Evolutionary conservation across 1,140 invertebrate species (phyloP).

Genomic region (Acromyrmex charruanus): DNA sequence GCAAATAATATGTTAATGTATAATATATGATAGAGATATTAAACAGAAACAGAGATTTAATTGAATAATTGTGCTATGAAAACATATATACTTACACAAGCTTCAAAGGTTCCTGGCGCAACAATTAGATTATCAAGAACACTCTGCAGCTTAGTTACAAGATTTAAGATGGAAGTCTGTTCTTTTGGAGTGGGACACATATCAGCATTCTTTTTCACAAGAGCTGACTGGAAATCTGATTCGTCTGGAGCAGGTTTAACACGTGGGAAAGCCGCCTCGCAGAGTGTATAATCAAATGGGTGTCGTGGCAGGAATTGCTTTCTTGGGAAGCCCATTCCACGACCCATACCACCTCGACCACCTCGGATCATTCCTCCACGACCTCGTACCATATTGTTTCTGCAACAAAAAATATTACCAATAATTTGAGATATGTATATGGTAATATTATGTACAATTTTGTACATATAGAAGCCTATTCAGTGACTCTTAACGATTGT

Average conservation of each 20-base stretch:
- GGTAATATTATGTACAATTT: neutral
- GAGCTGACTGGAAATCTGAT: constrained; percentile 69
- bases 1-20: neutral
- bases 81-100: constrained; percentile 92
- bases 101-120: constrained; percentile 96
- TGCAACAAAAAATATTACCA: constrained; percentile 26
- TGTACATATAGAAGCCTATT: neutral
- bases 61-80: constrained; percentile 22
- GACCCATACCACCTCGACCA: constrained; percentile 89
- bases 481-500: too few species aligned
- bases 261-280: constrained; percentile 95
- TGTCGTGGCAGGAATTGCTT: constrained; percentile 94
- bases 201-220: constrained; percentile 71
- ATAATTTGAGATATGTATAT: neutral
- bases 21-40: constrained; percentile 18
- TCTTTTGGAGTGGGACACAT: constrained; percentile 92
- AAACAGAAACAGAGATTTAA: constrained; percentile 17
- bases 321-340: constrained; percentile 89
- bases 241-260: constrained; percentile 93
- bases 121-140: constrained; percentile 97
- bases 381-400: constrained; percentile 86
- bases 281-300: constrained; percentile 96
- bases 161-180: constrained; percentile 95
- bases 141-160: constrained; percentile 97
- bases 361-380: constrained; percentile 88